These are phyloP conservation scores for Fopius arisanus DNA, from an alignment of 1,140 invertebrate species.

Conservation along the genomic window DNA sequence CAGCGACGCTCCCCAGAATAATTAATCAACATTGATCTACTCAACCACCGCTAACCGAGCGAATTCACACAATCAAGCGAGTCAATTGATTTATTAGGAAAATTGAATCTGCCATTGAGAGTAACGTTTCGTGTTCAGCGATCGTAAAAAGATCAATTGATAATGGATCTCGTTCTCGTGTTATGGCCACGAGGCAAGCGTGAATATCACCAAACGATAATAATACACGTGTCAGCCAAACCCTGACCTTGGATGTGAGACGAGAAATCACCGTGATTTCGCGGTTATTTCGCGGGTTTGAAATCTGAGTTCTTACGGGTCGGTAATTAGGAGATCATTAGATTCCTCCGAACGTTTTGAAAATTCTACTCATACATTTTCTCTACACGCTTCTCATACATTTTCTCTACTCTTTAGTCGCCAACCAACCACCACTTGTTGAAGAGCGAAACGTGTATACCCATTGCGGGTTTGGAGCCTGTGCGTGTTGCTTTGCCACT, in stretches of 20 bases:
- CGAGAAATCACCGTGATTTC: background rate
- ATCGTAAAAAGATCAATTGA: slow-evolving; percentile 1
- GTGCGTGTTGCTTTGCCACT: background rate
- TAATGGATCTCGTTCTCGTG: background rate
- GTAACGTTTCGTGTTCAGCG: background rate
- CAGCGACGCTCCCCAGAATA: background rate
- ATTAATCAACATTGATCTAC: no score
- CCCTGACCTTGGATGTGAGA: slow-evolving; percentile 46
- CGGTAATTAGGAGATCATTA: no score
- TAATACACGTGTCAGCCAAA: slow-evolving; percentile 16
- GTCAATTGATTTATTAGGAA: slow-evolving; percentile 27
- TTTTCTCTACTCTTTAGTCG: slow-evolving; percentile 1
- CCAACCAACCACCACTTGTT: slow-evolving; percentile 53
- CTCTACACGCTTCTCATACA: background rate
- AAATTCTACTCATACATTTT: no score
- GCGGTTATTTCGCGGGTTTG: background rate
- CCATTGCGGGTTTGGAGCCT: background rate
- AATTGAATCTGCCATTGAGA: slow-evolving; percentile 17
- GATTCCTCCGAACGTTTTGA: no score
- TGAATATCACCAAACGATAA: slow-evolving; percentile 39
- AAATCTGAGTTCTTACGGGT: no score
- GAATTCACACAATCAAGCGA: slow-evolving; percentile 3
- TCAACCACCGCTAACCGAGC: background rate
- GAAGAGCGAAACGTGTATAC: slow-evolving; percentile 40
- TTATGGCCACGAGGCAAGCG: slow-evolving; percentile 19